These are phyloP conservation scores for Lordiphosa collinella DNA, from an alignment of 1,140 invertebrate genomes.

Conservation along the genomic window DNA sequence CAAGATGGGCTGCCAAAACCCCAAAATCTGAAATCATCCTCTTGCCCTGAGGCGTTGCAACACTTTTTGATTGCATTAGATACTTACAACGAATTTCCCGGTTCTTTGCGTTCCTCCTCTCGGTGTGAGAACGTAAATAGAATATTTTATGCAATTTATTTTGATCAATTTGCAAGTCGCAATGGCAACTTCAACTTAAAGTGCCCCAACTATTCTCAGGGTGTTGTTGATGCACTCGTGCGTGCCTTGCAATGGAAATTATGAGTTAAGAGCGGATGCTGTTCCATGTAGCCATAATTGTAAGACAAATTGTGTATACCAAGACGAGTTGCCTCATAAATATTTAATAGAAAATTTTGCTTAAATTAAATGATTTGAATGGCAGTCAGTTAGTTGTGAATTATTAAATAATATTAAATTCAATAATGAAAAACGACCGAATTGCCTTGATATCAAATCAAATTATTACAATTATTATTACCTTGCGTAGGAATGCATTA, in stretches of 20 bases:
- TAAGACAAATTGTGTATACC: no score
- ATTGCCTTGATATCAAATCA: no score
- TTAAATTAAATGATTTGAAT: no score
- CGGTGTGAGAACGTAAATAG: constrained; percentile 60
- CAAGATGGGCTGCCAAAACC: constrained; percentile 12
- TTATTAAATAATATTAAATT: no score
- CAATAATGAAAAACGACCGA: no score
- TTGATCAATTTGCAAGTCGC: constrained; percentile 56
- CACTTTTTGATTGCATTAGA: constrained; percentile 69
- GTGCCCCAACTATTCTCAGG: constrained; percentile 49
- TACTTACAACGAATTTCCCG: constrained; percentile 44
- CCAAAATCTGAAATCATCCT: constrained; percentile 7
- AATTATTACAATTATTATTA: no score
- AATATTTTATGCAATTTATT: constrained; percentile 78
- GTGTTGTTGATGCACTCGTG: constrained; percentile 58
- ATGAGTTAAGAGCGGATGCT: neutral
- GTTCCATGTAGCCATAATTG: neutral
- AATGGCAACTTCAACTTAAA: constrained; percentile 20
- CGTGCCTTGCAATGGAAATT: constrained; percentile 53
- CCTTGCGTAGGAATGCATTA: no score
- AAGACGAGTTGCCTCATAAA: no score
- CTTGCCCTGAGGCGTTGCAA: constrained; percentile 52
- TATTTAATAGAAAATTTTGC: no score
- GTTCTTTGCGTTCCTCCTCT: neutral
- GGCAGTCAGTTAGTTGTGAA: no score